phyloP scores from a whole-genome alignment of 2,888 invertebrate genomes.

The Dasypogon diadema region DNA sequence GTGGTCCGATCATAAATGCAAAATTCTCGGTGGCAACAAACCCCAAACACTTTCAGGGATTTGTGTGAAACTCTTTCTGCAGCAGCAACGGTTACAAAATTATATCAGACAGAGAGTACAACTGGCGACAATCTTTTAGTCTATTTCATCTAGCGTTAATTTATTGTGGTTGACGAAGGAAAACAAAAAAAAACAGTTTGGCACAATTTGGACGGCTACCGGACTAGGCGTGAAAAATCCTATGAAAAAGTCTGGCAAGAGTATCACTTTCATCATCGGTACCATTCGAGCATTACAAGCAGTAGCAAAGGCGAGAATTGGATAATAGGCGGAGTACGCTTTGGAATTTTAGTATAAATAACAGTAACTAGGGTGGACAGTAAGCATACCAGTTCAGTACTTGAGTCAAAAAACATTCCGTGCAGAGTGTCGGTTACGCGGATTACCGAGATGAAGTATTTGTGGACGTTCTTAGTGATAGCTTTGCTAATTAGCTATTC shows the following conservation, averaged over 20 bases:
- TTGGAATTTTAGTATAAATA: constrained; percentile 35
- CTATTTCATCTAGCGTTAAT: constrained; percentile 12
- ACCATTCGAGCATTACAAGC: constrained; percentile 48
- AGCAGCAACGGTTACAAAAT: constrained; percentile 39
- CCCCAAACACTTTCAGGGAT: constrained; percentile 30
- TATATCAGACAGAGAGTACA: constrained; percentile 1
- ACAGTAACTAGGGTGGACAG: not conserved
- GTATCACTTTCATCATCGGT: constrained; percentile 53
- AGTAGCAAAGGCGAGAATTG: constrained; percentile 29
- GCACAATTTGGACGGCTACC: constrained; percentile 12
- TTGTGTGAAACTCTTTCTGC: constrained; percentile 29
- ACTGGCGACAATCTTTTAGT: constrained; percentile 11
- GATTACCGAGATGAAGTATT: constrained; percentile 50
- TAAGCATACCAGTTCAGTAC: constrained; percentile 10
- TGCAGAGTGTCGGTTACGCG: not conserved
- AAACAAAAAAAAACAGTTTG: constrained; percentile 24
- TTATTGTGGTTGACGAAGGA: not conserved
- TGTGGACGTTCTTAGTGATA: constrained; percentile 60
- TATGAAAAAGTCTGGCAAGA: constrained; percentile 39
- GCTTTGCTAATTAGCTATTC: constrained; percentile 61
- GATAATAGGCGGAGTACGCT: constrained; percentile 18
- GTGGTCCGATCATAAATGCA: too few species aligned
- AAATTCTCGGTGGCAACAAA: too few species aligned
- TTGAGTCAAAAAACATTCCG: not conserved
- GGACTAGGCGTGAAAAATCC: constrained; percentile 14